Evolutionary conservation across 30 jellyfish, hydroid and myxozoan genomes (phyloP).

Genomic region (Turritopsis dohrnii): DNA sequence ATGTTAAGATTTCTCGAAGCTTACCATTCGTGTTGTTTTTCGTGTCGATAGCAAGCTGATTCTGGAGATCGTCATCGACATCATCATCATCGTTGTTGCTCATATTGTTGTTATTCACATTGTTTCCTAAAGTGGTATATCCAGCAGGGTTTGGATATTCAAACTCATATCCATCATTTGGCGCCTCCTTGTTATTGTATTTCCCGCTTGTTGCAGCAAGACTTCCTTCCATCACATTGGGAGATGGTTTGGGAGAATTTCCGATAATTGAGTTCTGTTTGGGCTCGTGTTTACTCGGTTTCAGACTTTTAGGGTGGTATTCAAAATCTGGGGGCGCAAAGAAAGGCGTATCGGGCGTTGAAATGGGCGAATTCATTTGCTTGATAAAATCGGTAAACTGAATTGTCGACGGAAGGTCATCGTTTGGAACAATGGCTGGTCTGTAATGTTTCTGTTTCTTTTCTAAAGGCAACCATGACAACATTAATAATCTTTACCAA

Average conservation of each 20-base stretch:
- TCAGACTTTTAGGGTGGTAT: not conserved
- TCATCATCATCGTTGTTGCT: conserved; percentile 29
- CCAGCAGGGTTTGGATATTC: conserved; percentile 12
- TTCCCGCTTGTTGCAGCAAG: not conserved
- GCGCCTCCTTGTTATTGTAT: not conserved
- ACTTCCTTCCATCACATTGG: not conserved
- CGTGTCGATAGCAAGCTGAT: not conserved
- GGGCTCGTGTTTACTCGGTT: not conserved
- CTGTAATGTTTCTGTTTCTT: not conserved
- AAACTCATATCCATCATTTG: conserved; percentile 1
- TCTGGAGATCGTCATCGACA: conserved; percentile 17
- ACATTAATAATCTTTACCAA: not conserved
- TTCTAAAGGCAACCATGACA: not conserved
- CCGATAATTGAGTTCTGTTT: conserved; percentile 3
- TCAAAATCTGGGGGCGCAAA: conserved; percentile 14
- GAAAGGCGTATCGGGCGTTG: not conserved
- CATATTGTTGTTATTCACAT: conserved; percentile 29
- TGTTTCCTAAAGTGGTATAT: conserved; percentile 25
- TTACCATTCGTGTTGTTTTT: not conserved
- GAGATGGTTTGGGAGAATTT: not conserved
- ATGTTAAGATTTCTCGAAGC: no score
- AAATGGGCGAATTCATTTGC: not conserved
- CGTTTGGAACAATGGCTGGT: conserved; percentile 3
- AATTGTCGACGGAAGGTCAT: not conserved
- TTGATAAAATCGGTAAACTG: not conserved